A percentile compares a stretch with the other conserved stretches of the same genome.
These are phyloP conservation scores for Anolis apletophallus DNA, from an alignment of 2,797 vertebrate species.

Conservation along the genomic window DNA sequence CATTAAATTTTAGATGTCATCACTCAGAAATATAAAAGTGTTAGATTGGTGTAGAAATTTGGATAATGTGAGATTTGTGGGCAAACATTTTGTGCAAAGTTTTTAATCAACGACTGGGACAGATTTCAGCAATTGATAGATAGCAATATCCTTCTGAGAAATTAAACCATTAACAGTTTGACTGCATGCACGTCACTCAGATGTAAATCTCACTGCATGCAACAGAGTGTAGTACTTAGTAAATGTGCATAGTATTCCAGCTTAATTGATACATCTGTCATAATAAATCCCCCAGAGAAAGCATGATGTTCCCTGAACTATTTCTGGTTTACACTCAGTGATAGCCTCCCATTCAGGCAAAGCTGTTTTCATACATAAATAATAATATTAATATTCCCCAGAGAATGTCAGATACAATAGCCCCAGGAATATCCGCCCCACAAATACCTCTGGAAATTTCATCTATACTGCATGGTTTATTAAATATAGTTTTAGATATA, in stretches of 20 bases:
- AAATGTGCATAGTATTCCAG: conserved; percentile 12
- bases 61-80: not conserved
- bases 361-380: not conserved
- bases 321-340: not conserved
- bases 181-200: not conserved
- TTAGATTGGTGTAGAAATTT: not conserved
- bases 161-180: not conserved
- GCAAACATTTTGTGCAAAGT: not conserved
- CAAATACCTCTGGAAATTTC: not conserved
- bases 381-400: not conserved
- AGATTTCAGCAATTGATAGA: not conserved
- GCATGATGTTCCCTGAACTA: not conserved
- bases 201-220: conserved; percentile 4
- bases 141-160: not conserved
- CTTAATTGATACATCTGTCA: not conserved
- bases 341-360: not conserved
- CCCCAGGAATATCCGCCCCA: not conserved
- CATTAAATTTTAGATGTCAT: not conserved
- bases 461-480: not conserved
- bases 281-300: not conserved
- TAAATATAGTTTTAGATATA: too few species aligned
- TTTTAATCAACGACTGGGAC: not conserved
- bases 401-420: not conserved
- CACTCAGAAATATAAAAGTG: not conserved
- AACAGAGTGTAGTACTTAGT: not conserved